Evolutionary conservation across 2,113 vertebrate genomes (phyloP).

Genomic region (Chelonoidis abingdonii): DNA sequence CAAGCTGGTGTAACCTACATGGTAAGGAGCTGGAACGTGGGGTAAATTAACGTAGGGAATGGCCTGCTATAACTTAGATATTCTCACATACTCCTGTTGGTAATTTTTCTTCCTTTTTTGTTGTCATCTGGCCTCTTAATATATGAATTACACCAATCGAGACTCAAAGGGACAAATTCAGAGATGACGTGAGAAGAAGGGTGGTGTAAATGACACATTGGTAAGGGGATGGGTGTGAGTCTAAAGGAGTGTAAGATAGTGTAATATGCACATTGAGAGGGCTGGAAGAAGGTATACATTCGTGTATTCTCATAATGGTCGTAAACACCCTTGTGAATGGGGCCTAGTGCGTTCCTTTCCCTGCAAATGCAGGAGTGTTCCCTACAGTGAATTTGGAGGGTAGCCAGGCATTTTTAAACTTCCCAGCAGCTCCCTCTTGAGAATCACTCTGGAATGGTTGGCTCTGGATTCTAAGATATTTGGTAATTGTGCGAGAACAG

Average conservation of each 20-base stretch:
- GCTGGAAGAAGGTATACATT: neutral
- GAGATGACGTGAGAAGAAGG: neutral
- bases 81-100: neutral
- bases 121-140: neutral
- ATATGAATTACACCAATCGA: neutral
- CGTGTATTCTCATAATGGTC: neutral
- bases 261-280: neutral
- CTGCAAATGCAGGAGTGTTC: neutral
- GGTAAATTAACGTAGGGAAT: neutral
- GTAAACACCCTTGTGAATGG: neutral
- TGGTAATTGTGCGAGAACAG: neutral
- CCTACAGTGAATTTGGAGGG: neutral
- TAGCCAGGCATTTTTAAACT: neutral
- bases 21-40: neutral
- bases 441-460: neutral
- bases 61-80: neutral
- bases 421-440: conserved; percentile 1
- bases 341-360: neutral
- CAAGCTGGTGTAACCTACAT: neutral
- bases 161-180: neutral
- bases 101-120: neutral
- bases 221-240: neutral
- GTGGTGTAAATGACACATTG: neutral
- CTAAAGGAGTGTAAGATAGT: neutral
- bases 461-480: neutral